Conservation (phyloP, 2,113 vertebrate species). For the Aythya baeri region DNA sequence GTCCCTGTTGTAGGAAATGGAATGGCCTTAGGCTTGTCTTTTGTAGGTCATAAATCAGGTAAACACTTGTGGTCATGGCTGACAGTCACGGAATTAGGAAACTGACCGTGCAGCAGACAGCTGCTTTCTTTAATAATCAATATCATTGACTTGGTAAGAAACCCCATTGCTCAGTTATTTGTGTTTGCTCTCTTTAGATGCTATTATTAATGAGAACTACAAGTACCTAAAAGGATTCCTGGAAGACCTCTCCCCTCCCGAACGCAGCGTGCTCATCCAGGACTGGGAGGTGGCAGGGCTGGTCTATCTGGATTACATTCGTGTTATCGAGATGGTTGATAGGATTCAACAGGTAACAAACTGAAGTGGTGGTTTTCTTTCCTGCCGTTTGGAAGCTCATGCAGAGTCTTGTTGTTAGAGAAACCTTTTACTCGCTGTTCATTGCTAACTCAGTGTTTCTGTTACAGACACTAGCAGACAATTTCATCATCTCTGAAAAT, state of each 20-base stretch:
- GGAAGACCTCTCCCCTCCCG: conserved; percentile 86
- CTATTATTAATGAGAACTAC: conserved; percentile 95
- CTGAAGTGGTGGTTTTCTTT: fast-evolving
- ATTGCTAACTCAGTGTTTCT: fast-evolving
- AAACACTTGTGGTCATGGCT: fast-evolving
- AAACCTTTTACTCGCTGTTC: fast-evolving
- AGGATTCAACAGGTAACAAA: conserved; percentile 84
- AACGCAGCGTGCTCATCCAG: conserved; percentile 87
- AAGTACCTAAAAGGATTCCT: conserved; percentile 91
- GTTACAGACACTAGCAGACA: fast-evolving
- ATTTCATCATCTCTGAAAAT: fast-evolving
- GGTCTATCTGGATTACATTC: conserved; percentile 95
- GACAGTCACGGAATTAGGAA: not conserved
- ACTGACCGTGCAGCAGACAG: fast-evolving
- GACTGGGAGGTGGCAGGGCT: conserved; percentile 92
- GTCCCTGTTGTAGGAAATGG: fast-evolving
- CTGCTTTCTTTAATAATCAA: not conserved
- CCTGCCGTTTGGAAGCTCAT: fast-evolving
- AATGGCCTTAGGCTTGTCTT: too few relatives aligned
- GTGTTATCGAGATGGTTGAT: conserved; percentile 85
- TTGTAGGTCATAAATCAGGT: not conserved
- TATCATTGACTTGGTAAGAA: not conserved
- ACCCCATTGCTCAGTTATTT: not conserved
- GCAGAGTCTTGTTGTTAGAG: fast-evolving
- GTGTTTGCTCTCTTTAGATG: conserved; percentile 74